These are phyloP conservation scores for Darevskia mixta DNA, from an alignment of 2,797 vertebrate species.

Conservation along the genomic window DNA sequence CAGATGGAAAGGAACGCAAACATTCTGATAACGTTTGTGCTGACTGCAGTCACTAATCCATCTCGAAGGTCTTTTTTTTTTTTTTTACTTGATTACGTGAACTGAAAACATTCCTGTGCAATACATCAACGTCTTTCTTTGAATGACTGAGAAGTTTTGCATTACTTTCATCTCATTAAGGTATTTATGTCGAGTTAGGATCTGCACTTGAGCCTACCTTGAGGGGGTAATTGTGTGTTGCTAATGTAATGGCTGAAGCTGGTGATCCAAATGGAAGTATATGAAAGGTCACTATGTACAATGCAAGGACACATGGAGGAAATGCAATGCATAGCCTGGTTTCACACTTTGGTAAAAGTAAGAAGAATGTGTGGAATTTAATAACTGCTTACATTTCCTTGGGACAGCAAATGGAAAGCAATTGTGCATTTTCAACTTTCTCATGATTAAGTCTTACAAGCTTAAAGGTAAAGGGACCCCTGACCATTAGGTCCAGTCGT, in stretches of 20 bases:
- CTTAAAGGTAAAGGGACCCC: neutral
- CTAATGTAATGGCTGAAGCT: slow-evolving; percentile 83
- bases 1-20: slow-evolving; percentile 54
- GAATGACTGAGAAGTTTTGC: slow-evolving; percentile 66
- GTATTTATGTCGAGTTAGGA: slow-evolving; percentile 74
- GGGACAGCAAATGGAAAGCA: slow-evolving; percentile 58
- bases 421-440: slow-evolving; percentile 5
- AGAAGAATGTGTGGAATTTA: slow-evolving; percentile 43
- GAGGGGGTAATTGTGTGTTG: slow-evolving; percentile 85
- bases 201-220: slow-evolving; percentile 84
- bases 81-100: slow-evolving; percentile 36
- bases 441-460: neutral
- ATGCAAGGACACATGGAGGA: slow-evolving; percentile 72
- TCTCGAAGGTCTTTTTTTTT: slow-evolving; percentile 46
- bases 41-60: slow-evolving; percentile 41
- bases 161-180: slow-evolving; percentile 75
- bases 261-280: slow-evolving; percentile 77
- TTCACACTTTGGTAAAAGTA: slow-evolving; percentile 48
- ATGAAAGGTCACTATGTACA: slow-evolving; percentile 76
- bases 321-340: slow-evolving; percentile 59
- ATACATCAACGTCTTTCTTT: slow-evolving; percentile 73
- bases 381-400: slow-evolving; percentile 31
- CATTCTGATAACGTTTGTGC: slow-evolving; percentile 65
- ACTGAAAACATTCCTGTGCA: slow-evolving; percentile 66
- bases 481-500: too few species aligned